phyloP scores from a whole-genome alignment of 2,888 invertebrate genomes.

The Zelleria hepariella region DNA sequence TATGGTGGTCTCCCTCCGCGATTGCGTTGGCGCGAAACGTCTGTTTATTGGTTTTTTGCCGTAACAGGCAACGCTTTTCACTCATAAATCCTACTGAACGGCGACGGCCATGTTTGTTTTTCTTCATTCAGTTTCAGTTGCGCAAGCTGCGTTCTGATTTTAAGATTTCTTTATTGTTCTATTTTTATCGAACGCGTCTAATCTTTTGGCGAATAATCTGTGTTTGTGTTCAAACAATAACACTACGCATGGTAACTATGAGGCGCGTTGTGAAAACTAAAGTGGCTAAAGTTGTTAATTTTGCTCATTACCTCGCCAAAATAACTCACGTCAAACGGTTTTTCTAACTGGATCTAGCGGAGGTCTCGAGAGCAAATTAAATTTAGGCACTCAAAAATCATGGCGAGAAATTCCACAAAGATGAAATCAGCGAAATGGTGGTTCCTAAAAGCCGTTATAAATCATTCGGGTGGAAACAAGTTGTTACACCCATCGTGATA shows the following conservation, averaged over 20 bases:
- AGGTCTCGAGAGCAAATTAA: neutral
- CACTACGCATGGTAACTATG: no score
- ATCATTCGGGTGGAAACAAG: constrained; percentile 9
- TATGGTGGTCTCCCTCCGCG: neutral
- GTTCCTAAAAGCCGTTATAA: constrained; percentile 10
- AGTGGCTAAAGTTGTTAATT: neutral
- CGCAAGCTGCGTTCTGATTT: neutral
- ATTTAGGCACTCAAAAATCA: neutral
- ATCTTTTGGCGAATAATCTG: neutral
- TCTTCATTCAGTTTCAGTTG: neutral
- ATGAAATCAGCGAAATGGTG: neutral
- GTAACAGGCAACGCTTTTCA: neutral
- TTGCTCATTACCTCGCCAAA: neutral
- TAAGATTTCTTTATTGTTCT: neutral
- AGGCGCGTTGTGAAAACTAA: no score
- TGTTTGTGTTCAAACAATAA: neutral
- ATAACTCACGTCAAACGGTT: neutral
- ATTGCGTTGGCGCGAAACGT: neutral
- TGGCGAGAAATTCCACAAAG: neutral
- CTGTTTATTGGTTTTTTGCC: neutral
- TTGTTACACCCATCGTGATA: neutral
- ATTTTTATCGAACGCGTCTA: neutral
- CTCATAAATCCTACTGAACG: neutral
- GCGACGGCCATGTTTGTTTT: neutral
- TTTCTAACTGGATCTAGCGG: neutral